phyloP scores from a whole-genome alignment of 2,113 vertebrate species.

The Corythornis cristatus region DNA sequence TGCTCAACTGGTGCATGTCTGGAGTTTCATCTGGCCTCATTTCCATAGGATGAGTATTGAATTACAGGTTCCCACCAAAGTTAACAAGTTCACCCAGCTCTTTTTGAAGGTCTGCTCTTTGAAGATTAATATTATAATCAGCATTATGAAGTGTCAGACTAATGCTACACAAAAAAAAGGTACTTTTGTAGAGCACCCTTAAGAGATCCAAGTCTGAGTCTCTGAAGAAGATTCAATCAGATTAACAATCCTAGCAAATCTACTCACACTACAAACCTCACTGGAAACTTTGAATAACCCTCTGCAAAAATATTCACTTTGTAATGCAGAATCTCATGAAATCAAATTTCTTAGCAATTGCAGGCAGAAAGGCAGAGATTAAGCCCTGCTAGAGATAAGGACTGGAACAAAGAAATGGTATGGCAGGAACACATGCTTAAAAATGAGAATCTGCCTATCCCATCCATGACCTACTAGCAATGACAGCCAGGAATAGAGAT shows the following conservation, averaged over 20 bases:
- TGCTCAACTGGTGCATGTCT: not conserved
- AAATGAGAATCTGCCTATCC: not conserved
- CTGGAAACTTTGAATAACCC: not conserved
- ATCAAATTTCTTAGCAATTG: not conserved
- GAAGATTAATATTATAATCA: not conserved
- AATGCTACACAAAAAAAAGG: not conserved
- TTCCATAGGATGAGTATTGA: not conserved
- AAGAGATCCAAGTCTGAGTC: not conserved
- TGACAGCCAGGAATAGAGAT: not conserved
- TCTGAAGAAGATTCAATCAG: not conserved
- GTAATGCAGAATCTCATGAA: not conserved
- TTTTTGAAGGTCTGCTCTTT: not conserved
- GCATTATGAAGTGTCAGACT: not conserved
- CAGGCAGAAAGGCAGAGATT: not conserved
- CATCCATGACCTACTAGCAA: not conserved
- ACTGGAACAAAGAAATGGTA: not conserved
- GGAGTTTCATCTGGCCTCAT: not conserved
- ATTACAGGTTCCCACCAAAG: not conserved
- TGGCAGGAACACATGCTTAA: not conserved
- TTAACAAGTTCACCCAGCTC: not conserved
- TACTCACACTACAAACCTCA: not conserved
- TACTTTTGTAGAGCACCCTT: not conserved
- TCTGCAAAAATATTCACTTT: not conserved
- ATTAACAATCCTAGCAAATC: constrained; percentile 15
- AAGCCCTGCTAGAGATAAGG: not conserved